Evolutionary conservation across 2,888 invertebrate genomes (phyloP), one percentile per base, ranked within the genome.

Genomic region (Lingula anatina): DNA sequence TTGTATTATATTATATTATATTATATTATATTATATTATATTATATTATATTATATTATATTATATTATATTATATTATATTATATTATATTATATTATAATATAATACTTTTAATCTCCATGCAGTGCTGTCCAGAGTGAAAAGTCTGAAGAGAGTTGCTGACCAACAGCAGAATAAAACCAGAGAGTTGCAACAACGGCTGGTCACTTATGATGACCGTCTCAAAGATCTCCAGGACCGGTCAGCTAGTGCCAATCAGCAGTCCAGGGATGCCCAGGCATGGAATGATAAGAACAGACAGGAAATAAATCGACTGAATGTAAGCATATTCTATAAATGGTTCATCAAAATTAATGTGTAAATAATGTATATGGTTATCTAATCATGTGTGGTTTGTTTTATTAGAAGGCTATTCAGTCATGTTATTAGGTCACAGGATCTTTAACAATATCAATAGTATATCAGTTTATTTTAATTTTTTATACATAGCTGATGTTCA

Each of bases 111-210:
- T 45, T 28, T 35, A 15, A 12, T 31, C 15, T 31, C 31, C 31
- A 31, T 12, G n/a, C 55, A 70, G 71, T 59, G n/a, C 50, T 66
- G 43, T 54, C 54, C 36, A 79, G 45, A 40, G 59, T 87, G 46
- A 80, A 81, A 43, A 64, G 70, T 0, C 69, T 88, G 0, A 82
- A 84, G 58, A 79, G 81, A 23, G 26, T 51, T 12, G 66, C 65
- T 45, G 51, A 51, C n/a, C 47, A 49, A 18, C 62, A 65, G 50
- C 18, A 57, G 52, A 64, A 66, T 46, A 50, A 50, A n/a, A 60
- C 60, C 1, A 24, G 38, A 9, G 44, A 53, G 4, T 47, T 65
- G 18, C 46, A 52, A 20, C 48, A 55, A 12, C 43, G 51, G 3
- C 79, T 83, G 0, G 68, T 56, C 2, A 62, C 62, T 35, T 59